Conservation (phyloP, 2,797 vertebrate species). For the Muraenolepis orangiensis region DNA sequence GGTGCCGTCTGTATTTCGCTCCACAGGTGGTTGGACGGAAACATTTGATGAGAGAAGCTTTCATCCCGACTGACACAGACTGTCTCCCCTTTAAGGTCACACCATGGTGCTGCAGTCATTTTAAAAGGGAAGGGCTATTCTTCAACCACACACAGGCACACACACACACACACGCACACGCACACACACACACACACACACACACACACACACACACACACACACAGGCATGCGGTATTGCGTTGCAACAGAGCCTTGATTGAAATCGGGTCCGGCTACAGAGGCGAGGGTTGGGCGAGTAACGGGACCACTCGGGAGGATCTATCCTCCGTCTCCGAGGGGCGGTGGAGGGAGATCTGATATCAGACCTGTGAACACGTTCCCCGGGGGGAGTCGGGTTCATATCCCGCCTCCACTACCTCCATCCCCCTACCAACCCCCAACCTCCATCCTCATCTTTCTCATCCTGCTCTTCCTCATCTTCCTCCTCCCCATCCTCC, state of each 20-base stretch:
- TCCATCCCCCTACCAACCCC: background rate
- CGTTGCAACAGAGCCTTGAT: slow-evolving; percentile 52
- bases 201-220: background rate
- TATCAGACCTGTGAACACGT: slow-evolving; percentile 62
- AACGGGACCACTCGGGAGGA: slow-evolving; percentile 43
- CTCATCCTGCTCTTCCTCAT: too few species aligned
- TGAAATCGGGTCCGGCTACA: slow-evolving; percentile 48
- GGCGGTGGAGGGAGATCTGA: slow-evolving; percentile 48
- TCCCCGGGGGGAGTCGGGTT: slow-evolving; percentile 61
- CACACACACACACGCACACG: background rate
- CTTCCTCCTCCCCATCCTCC: background rate
- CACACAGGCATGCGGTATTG: slow-evolving; percentile 34
- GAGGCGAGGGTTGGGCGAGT: slow-evolving; percentile 37
- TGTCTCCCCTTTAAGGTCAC: slow-evolving; percentile 42
- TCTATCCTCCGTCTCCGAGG: slow-evolving; percentile 61
- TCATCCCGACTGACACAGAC: too few species aligned
- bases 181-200: background rate
- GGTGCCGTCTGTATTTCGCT: too few species aligned
- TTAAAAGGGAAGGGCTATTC: too few species aligned
- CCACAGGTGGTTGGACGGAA: too few species aligned
- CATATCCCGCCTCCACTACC: slow-evolving; percentile 48
- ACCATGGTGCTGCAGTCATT: slow-evolving; percentile 1
- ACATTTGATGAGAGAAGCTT: too few species aligned
- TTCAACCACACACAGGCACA: background rate
- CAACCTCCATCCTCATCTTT: background rate